Conservation (phyloP, 2,888 invertebrate species). For the Liopterus haemorrhoidalis region DNA sequence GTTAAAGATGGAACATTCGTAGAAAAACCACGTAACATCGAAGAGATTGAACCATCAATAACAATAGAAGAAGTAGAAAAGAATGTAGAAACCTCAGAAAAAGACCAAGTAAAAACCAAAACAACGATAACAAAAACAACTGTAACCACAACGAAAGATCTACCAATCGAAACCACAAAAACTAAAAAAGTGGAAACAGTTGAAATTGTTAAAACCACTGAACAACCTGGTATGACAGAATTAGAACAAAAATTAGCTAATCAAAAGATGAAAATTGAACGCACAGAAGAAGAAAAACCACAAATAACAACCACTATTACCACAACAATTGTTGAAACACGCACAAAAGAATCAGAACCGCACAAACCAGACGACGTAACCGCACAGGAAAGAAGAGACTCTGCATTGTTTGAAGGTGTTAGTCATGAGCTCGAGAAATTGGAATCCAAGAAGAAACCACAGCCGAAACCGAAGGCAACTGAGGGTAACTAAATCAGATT, state of each 20-base stretch:
- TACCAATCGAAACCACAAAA: constrained; percentile 40
- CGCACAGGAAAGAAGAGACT: constrained; percentile 38
- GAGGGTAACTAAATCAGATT: constrained; percentile 34
- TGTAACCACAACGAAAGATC: constrained; percentile 42
- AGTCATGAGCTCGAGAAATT: constrained; percentile 43
- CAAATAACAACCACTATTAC: constrained; percentile 18
- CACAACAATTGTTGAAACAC: constrained; percentile 22
- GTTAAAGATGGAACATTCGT: constrained; percentile 32
- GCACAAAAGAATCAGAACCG: constrained; percentile 21
- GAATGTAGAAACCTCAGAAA: constrained; percentile 50
- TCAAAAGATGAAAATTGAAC: constrained; percentile 28
- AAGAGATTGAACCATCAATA: constrained; percentile 42
- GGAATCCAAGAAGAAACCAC: constrained; percentile 37
- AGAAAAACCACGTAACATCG: constrained; percentile 37
- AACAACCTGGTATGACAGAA: constrained; percentile 42
- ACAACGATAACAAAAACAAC: constrained; percentile 38
- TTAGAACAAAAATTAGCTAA: constrained; percentile 37
- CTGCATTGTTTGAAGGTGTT: constrained; percentile 46
- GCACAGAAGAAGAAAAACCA: constrained; percentile 25
- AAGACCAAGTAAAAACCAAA: constrained; percentile 10
- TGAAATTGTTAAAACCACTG: constrained; percentile 42
- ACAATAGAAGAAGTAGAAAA: constrained; percentile 43
- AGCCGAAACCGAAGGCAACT: constrained; percentile 31
- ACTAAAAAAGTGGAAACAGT: constrained; percentile 37
- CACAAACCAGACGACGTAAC: constrained; percentile 14